These are phyloP conservation scores for Melolontha melolontha DNA, from an alignment of 2,888 invertebrate genomes.

Conservation along the genomic window DNA sequence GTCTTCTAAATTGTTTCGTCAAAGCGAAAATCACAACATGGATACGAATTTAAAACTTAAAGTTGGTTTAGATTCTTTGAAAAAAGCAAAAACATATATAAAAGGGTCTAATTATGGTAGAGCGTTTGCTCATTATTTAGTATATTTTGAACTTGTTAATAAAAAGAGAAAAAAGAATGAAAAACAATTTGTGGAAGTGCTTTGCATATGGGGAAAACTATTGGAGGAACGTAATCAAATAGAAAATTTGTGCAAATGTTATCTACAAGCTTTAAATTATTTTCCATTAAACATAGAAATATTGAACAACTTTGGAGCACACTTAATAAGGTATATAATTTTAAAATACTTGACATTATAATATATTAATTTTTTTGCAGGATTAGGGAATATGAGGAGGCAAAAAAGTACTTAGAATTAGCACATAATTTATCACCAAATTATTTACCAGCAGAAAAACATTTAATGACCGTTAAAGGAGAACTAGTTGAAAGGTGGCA, in stretches of 20 bases:
- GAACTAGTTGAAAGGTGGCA: constrained; percentile 83
- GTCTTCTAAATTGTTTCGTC: too few relatives aligned
- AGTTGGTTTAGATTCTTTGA: constrained; percentile 50
- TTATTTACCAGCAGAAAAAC: constrained; percentile 68
- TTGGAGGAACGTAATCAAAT: constrained; percentile 58
- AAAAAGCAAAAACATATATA: constrained; percentile 54
- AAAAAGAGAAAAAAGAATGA: constrained; percentile 50
- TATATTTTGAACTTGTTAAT: constrained; percentile 55
- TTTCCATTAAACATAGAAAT: constrained; percentile 67
- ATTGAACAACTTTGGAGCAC: constrained; percentile 67
- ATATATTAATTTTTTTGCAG: constrained; percentile 49
- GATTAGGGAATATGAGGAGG: constrained; percentile 55
- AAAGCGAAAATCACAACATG: constrained; percentile 4
- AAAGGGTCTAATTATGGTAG: constrained; percentile 53
- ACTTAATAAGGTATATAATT: constrained; percentile 65
- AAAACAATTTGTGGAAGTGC: constrained; percentile 52
- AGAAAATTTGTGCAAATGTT: constrained; percentile 63
- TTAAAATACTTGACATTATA: background rate
- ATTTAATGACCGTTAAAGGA: constrained; percentile 74
- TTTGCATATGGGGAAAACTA: constrained; percentile 55
- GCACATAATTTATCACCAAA: constrained; percentile 50
- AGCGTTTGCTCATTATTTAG: constrained; percentile 59
- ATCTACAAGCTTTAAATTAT: constrained; percentile 64
- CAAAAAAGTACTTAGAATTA: constrained; percentile 56
- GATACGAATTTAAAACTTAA: constrained; percentile 30